Conservation (phyloP, 2,113 vertebrate genomes). For the Seriola dumerili region DNA sequence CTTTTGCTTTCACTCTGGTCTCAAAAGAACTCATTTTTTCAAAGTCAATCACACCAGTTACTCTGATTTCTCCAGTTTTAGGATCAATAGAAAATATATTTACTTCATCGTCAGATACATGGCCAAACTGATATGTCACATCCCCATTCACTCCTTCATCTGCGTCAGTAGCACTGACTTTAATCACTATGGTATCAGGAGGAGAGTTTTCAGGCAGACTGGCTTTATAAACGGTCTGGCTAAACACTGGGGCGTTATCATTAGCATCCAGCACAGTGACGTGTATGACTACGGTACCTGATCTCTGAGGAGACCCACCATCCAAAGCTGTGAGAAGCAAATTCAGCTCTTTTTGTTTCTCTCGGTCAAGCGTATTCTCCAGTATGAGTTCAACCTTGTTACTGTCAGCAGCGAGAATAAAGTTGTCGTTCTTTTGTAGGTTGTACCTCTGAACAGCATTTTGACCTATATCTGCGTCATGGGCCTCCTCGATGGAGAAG, state of each 20-base stretch:
- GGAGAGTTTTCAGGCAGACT: conserved; percentile 75
- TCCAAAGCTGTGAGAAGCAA: conserved; percentile 74
- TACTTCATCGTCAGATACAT: neutral
- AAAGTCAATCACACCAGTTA: conserved; percentile 76
- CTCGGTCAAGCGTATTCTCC: conserved; percentile 65
- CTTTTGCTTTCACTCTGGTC: conserved; percentile 78
- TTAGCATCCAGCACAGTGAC: conserved; percentile 75
- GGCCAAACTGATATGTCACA: conserved; percentile 73
- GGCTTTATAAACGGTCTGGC: conserved; percentile 66
- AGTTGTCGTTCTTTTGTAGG: conserved; percentile 78
- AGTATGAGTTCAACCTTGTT: conserved; percentile 57
- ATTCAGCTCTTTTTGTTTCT: conserved; percentile 52
- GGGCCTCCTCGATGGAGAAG: conserved; percentile 77
- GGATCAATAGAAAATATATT: conserved; percentile 45
- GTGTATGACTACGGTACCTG: conserved; percentile 69
- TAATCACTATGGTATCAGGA: conserved; percentile 43
- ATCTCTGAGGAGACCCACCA: conserved; percentile 72
- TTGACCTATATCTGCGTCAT: conserved; percentile 83
- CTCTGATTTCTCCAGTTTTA: conserved; percentile 76
- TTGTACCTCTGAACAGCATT: conserved; percentile 85
- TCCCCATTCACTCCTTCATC: conserved; percentile 79
- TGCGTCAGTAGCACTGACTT: conserved; percentile 70
- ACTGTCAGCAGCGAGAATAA: conserved; percentile 73
- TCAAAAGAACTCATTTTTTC: conserved; percentile 78
- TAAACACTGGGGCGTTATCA: conserved; percentile 73